phyloP scores from a whole-genome alignment of 2,888 invertebrate genomes.

The Cryptocheilus praepositus region DNA sequence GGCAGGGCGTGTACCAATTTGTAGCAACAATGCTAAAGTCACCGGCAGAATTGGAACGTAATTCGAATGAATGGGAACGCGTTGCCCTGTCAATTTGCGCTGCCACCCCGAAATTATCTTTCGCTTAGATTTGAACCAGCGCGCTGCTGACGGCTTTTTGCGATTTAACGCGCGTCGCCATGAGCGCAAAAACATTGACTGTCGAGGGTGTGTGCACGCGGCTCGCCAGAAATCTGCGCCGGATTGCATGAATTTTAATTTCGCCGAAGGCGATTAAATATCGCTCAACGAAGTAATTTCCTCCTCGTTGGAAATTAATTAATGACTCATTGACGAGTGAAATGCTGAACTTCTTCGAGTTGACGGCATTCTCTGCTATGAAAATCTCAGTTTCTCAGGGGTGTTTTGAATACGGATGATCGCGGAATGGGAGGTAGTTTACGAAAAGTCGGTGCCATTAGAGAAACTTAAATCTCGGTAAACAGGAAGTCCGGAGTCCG shows the following conservation, averaged over 20 bases:
- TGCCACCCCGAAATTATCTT: constrained; percentile 71
- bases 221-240: constrained; percentile 3
- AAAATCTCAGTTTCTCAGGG: too few relatives aligned
- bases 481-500: constrained; percentile 1
- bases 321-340: too few relatives aligned
- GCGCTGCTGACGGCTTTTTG: constrained; percentile 50
- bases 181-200: constrained; percentile 6
- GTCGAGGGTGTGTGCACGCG: background rate
- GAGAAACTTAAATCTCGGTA: background rate
- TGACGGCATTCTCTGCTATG: too few relatives aligned
- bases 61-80: constrained; percentile 72
- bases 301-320: too few relatives aligned
- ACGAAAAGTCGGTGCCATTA: background rate
- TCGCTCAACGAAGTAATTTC: background rate
- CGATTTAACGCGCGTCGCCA: constrained; percentile 12
- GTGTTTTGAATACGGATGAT: too few relatives aligned
- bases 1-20: constrained; percentile 74
- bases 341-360: too few relatives aligned
- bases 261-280: constrained; percentile 4
- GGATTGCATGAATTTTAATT: constrained; percentile 5
- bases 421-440: too few relatives aligned
- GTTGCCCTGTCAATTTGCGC: constrained; percentile 73
- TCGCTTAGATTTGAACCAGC: constrained; percentile 61
- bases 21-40: constrained; percentile 74
- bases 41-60: constrained; percentile 73